Percentiles rank a stretch among this genome's conserved stretches.
Evolutionary conservation across 2,888 invertebrate genomes (phyloP).

Genomic region (Tipula lateralis): DNA sequence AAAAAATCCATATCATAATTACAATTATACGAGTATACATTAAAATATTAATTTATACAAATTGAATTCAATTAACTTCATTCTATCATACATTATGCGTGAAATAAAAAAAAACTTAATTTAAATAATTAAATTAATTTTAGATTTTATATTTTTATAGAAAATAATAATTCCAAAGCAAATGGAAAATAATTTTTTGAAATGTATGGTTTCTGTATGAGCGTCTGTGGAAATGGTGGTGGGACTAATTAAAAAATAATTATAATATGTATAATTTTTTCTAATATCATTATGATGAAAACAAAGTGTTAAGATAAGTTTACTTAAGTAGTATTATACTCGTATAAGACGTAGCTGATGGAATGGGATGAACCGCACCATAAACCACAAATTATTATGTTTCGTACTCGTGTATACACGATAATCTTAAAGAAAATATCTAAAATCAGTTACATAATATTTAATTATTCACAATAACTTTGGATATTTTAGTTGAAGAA

Average conservation of each 20-base stretch:
- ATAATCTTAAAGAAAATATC: neutral
- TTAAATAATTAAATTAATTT: slow-evolving; percentile 19
- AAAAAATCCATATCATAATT: neutral
- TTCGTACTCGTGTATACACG: neutral
- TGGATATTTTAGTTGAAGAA: neutral
- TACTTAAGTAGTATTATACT: neutral
- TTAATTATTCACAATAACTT: neutral
- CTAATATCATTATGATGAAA: neutral
- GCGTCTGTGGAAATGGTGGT: neutral
- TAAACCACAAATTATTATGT: neutral
- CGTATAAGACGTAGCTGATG: no score
- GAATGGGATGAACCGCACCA: neutral
- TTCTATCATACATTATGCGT: neutral
- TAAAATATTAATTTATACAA: neutral
- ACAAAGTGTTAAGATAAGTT: neutral
- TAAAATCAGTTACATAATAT: neutral
- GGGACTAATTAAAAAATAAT: neutral
- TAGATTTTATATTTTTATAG: neutral
- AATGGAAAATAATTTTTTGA: neutral
- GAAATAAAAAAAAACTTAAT: slow-evolving; percentile 1
- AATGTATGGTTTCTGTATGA: neutral
- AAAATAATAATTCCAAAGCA: neutral
- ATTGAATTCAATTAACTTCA: neutral
- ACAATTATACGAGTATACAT: neutral
- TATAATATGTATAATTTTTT: neutral